Conservation (phyloP, 2,888 invertebrate genomes). For the Colletes collaris region DNA sequence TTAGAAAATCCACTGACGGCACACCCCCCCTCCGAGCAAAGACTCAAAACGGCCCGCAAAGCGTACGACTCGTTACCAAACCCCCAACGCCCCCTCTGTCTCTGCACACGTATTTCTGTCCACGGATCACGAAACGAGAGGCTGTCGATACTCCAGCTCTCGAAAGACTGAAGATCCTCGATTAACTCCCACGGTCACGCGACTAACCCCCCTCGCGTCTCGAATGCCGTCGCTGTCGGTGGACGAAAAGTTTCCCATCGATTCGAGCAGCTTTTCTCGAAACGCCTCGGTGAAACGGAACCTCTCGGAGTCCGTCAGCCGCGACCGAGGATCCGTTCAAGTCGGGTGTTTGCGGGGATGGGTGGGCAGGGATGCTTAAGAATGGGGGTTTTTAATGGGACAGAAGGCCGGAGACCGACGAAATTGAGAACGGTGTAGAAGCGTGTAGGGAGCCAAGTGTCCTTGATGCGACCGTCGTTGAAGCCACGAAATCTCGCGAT, state of each 20-base stretch:
- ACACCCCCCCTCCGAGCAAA: slow-evolving; percentile 17
- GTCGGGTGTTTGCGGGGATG: slow-evolving; percentile 50
- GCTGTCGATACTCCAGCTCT: slow-evolving; percentile 80
- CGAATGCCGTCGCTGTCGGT: slow-evolving; percentile 28
- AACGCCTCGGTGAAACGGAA: slow-evolving; percentile 23
- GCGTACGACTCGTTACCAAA: slow-evolving; percentile 14
- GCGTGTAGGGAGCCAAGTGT: slow-evolving; percentile 83
- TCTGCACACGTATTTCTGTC: slow-evolving; percentile 10
- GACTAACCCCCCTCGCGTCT: slow-evolving; percentile 25
- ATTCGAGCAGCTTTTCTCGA: slow-evolving; percentile 20
- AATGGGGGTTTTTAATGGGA: slow-evolving; percentile 31
- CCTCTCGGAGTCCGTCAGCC: slow-evolving; percentile 56
- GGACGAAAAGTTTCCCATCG: slow-evolving; percentile 8
- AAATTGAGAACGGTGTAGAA: slow-evolving; percentile 79
- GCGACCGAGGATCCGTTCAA: slow-evolving; percentile 46
- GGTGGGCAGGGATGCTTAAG: slow-evolving; percentile 37
- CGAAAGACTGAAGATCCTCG: slow-evolving; percentile 19
- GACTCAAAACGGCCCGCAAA: slow-evolving; percentile 49
- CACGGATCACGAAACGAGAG: slow-evolving; percentile 64
- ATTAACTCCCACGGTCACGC: slow-evolving; percentile 15
- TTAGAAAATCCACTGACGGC: slow-evolving; percentile 55
- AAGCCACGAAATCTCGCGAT: slow-evolving; percentile 83
- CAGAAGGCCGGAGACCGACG: slow-evolving; percentile 58
- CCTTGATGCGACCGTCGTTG: slow-evolving; percentile 83
- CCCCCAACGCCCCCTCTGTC: not conserved